Base-by-base conservation (phyloP, 1,140 invertebrate species). In the Oncopodura yosiiana region DNA sequence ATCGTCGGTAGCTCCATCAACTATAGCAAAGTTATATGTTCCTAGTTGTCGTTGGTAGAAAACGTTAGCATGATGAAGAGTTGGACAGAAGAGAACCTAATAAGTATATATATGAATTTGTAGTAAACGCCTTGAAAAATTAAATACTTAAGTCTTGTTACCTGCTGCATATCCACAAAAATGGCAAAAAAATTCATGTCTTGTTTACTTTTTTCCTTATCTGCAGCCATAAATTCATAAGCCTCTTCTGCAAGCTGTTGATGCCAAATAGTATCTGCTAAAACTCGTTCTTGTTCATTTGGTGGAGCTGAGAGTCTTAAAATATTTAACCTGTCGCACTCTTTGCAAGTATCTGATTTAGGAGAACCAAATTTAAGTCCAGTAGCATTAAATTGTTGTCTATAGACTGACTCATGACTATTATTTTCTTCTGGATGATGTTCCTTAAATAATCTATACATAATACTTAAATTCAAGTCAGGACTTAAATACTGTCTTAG, bases 1-100 rank as follows among this genome's bases (percentile, higher is more conserved):
- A 26, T 29, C 23, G n/a, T 36, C 24, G 8, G 19, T 36, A 14
- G 48, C 34, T n/a, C 26, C 30, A 27, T 23, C 21, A 24, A 8
- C 9, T 9, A 27, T 42, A 2, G 56, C 51, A n/a, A 50, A 34
- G 27, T 64, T 60, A 48, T 63, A 51, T 18, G 52, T 49, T 19
- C 49, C 26, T 3, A 60, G 46, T 34, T 63, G 59, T 32, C 44
- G 8, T 12, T 11, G n/a, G 19, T 46, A 46, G 21, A 46, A 46
- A 4, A 27, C 44, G 8, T 4, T 5, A n/a, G 19, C 16, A 18
- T 46, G 27, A 3, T 46, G 27, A 9, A 46, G 44, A 11, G 9
- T 4, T 3, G 44, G 44, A 46, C 24, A 30, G 44, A 46, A 46
- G 11, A 44, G 19, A 9, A 23, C 6, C 42, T 39, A 11, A 5